Conservation (phyloP, 2,888 invertebrate species). For the Galerucella pusilla region DNA sequence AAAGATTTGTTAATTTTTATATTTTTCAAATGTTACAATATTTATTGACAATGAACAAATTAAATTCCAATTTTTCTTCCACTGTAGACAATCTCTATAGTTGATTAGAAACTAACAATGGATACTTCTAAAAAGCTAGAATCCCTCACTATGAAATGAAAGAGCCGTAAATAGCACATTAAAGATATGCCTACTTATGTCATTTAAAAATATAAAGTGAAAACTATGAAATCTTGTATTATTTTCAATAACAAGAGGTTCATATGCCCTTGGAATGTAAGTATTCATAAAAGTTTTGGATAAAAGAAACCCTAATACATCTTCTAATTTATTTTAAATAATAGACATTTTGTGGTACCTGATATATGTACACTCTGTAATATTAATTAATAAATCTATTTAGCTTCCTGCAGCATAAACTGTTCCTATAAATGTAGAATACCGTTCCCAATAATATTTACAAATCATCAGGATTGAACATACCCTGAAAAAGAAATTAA, state of each 20-base stretch:
- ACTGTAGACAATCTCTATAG: too few species aligned
- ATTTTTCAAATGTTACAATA: not conserved
- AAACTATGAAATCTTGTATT: not conserved
- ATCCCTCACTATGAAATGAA: too few species aligned
- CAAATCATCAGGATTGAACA: slow-evolving; percentile 60
- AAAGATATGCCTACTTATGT: too few species aligned
- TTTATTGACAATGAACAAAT: not conserved
- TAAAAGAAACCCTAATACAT: slow-evolving; percentile 18
- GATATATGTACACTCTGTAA: slow-evolving; percentile 11
- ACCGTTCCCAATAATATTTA: slow-evolving; percentile 37
- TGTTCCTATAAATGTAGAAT: not conserved
- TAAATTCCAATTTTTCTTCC: not conserved
- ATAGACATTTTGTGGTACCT: not conserved
- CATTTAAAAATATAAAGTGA: not conserved
- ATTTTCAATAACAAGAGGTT: not conserved
- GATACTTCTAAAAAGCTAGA: too few species aligned
- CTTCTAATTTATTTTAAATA: not conserved
- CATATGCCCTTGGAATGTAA: not conserved
- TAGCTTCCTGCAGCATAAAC: not conserved
- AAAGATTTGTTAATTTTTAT: not conserved
- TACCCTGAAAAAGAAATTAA: slow-evolving; percentile 52
- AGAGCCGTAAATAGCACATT: too few species aligned
- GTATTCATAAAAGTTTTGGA: not conserved
- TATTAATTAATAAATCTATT: slow-evolving; percentile 13
- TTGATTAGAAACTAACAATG: too few species aligned